A percentile compares a stretch with the other conserved stretches of the same genome.
Evolutionary conservation across 1,140 invertebrate genomes (phyloP).

Genomic region (Bombus pyrosoma): DNA sequence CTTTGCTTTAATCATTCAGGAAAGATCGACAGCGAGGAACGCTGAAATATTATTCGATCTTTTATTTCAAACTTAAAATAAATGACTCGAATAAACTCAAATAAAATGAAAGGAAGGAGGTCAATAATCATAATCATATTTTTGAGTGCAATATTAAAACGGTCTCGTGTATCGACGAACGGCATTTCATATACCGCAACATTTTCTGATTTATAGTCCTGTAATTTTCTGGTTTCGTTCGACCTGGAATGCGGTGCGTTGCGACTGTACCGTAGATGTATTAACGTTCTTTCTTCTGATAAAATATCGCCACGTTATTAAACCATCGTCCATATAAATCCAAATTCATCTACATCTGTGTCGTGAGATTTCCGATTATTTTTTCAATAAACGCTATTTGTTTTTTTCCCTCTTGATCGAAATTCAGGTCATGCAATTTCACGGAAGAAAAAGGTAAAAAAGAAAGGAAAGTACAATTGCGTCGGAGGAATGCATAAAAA

Average conservation of each 20-base stretch:
- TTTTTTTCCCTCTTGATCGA: not conserved
- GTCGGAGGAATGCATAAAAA: not conserved
- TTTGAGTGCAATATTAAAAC: slow-evolving; percentile 9
- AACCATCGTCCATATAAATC: not conserved
- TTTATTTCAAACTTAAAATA: no score
- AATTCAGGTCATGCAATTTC: not conserved
- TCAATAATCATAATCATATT: not conserved
- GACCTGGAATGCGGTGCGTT: not conserved
- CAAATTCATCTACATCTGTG: not conserved
- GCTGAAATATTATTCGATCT: not conserved
- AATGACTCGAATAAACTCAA: no score
- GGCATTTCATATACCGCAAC: slow-evolving; percentile 5
- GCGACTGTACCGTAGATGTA: not conserved
- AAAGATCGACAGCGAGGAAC: not conserved
- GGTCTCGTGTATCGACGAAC: slow-evolving; percentile 13
- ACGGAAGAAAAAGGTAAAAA: not conserved
- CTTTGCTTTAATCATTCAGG: not conserved
- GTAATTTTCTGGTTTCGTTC: slow-evolving; percentile 24
- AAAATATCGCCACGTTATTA: slow-evolving; percentile 13
- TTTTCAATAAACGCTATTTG: not conserved
- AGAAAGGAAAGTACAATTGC: not conserved
- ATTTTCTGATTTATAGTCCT: slow-evolving; percentile 17
- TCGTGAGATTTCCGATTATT: not conserved
- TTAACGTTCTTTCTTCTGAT: slow-evolving; percentile 3
- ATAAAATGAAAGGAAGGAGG: not conserved